Evolutionary conservation across 2,113 vertebrate genomes (phyloP).

Genomic region (Anarrhichthys ocellatus): DNA sequence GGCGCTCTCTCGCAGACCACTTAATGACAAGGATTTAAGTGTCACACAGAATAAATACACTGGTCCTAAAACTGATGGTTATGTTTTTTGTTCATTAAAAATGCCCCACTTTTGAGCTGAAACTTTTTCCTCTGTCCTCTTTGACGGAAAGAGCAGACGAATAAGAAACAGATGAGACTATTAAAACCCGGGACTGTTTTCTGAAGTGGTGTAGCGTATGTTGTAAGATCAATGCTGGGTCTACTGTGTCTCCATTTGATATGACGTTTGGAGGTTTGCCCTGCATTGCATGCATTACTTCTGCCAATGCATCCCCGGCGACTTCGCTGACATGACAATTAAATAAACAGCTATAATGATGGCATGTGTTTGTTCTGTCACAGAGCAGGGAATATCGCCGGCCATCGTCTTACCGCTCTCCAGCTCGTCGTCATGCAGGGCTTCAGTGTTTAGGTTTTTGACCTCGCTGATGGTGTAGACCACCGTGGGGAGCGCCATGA

Average conservation of each 20-base stretch:
- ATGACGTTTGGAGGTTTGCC: slow-evolving; percentile 42
- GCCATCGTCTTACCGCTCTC: slow-evolving; percentile 81
- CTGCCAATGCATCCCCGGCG: slow-evolving; percentile 31
- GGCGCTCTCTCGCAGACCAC: slow-evolving; percentile 19
- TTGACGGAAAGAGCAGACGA: slow-evolving; percentile 48
- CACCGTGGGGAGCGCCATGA: slow-evolving; percentile 84
- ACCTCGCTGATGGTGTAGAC: slow-evolving; percentile 87
- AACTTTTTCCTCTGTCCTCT: slow-evolving; percentile 29
- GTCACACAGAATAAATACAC: slow-evolving; percentile 51
- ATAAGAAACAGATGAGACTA: slow-evolving; percentile 70
- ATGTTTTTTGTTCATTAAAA: slow-evolving; percentile 62
- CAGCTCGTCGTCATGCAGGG: slow-evolving; percentile 81
- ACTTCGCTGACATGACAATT: slow-evolving; percentile 16
- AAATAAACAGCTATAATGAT: slow-evolving; percentile 33
- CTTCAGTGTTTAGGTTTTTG: slow-evolving; percentile 84
- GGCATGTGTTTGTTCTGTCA: slow-evolving; percentile 19
- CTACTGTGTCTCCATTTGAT: slow-evolving; percentile 45
- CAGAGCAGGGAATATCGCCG: background rate
- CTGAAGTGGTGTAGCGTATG: slow-evolving; percentile 43
- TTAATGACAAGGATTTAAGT: slow-evolving; percentile 55
- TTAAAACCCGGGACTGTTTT: slow-evolving; percentile 64
- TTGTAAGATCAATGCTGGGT: slow-evolving; percentile 42
- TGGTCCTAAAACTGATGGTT: slow-evolving; percentile 47
- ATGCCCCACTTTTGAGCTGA: slow-evolving; percentile 46
- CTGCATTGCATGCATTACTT: slow-evolving; percentile 14